Percentiles rank a stretch among this genome's conserved stretches.
Evolutionary conservation across 1,140 invertebrate genomes (phyloP).

Genomic region (Musca domestica): DNA sequence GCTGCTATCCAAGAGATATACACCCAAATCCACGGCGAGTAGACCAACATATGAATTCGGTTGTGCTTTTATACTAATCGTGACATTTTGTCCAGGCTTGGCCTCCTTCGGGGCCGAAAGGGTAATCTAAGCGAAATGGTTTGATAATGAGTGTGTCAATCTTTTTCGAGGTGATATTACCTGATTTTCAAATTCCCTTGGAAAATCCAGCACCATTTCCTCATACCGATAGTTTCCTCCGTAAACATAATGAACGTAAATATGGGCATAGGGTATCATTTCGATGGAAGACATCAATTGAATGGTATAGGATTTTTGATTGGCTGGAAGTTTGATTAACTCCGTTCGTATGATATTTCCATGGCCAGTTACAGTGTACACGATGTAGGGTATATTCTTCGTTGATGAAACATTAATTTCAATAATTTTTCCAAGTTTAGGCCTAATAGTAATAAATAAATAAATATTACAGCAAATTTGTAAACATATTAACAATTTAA

Average conservation of each 20-base stretch:
- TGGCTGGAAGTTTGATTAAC: slow-evolving; percentile 56
- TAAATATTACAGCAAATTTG: no score
- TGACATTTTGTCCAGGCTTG: background rate
- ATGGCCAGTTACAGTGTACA: slow-evolving; percentile 80
- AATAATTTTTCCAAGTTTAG: slow-evolving; percentile 69
- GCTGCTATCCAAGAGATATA: background rate
- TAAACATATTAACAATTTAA: no score
- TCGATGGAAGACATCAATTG: slow-evolving; percentile 67
- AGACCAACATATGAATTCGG: background rate
- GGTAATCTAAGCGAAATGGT: background rate
- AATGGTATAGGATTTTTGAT: slow-evolving; percentile 43
- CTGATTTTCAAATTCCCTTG: slow-evolving; percentile 1
- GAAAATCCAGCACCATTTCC: background rate
- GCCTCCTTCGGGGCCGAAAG: background rate
- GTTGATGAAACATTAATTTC: slow-evolving; percentile 81
- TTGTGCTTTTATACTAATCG: background rate
- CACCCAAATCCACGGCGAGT: background rate
- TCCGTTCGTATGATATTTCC: slow-evolving; percentile 77
- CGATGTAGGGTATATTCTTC: slow-evolving; percentile 70
- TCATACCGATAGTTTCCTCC: background rate
- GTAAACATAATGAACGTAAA: background rate
- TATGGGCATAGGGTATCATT: slow-evolving; percentile 74
- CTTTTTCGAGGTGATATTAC: background rate
- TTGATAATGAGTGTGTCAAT: no score
- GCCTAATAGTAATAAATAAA: slow-evolving; percentile 38